Conservation (phyloP, 2,113 vertebrate species). For the Dinomys branickii region DNA sequence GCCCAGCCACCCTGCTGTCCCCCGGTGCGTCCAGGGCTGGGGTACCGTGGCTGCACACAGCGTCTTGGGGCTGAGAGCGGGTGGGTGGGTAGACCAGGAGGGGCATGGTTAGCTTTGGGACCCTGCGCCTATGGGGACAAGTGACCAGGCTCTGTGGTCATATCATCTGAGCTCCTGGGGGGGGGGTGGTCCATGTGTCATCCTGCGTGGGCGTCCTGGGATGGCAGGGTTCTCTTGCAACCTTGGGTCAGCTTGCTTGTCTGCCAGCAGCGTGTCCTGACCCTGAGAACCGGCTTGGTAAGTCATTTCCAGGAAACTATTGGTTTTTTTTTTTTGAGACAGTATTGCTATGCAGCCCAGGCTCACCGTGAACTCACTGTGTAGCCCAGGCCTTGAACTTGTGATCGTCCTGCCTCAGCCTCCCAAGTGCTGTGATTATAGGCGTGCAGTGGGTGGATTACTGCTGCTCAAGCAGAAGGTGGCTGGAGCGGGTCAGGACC, state of each 20-base stretch:
- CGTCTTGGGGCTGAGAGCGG: neutral
- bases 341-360: neutral
- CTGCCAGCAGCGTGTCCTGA: neutral
- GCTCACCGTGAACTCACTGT: neutral
- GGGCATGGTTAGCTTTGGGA: neutral
- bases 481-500: neutral
- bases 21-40: neutral
- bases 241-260: neutral
- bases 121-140: neutral
- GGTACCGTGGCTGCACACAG: no score
- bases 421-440: neutral
- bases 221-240: neutral
- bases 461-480: neutral
- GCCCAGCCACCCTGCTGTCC: neutral
- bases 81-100: neutral
- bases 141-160: neutral
- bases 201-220: accelerated
- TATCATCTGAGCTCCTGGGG: neutral
- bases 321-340: neutral
- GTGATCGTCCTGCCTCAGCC: neutral
- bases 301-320: neutral
- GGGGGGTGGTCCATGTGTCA: neutral
- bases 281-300: neutral
- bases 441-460: neutral
- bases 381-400: neutral